Base-by-base conservation (phyloP, 2,888 invertebrate species). In the Aporophyla nigra region DNA sequence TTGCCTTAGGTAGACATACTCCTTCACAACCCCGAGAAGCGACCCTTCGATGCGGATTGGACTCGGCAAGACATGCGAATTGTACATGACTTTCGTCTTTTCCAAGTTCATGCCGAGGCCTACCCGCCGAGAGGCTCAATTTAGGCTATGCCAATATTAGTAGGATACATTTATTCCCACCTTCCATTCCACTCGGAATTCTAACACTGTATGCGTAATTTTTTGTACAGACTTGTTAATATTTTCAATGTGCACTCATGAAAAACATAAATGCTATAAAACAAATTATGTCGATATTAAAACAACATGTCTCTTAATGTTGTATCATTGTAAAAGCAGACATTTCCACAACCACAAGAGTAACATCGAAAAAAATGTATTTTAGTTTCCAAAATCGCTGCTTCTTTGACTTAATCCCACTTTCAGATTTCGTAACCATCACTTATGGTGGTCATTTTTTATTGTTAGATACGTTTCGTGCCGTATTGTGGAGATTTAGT, bases 391-490 rank as follows among this genome's bases (percentile, higher is more conserved):
- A 12, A 61, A 12, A 33, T 61, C 83, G 83, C 84, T 73, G 0
- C 71, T 74, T 80, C 80, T n/a, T 0, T 68, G 75, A 87, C 88
- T 89, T 79, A 56, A 16, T 46, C 9, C 19, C 74, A 61, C 40
- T 70, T 82, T 79, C 10, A 86, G 33, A 89, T 95, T 95, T 95
- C 94, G 94, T 95, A 94, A 95, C 88, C 89, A 87, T 85, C 88
- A 91, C 92, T 93, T 93, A 90, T 88, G 91, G 93, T 93, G 93
- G 92, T 92, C 92, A 94, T 95, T 95, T 94, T 95, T 95, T 96
- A 95, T 95, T 93, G 93, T 95, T 90, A 92, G 92, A 94, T 93
- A 94, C 94, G 87, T 79, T 84, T 89, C 88, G 92, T 94, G 94
- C 92, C 91, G 92, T 93, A 95, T 89, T 84, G 85, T 84, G 78